A percentile compares a stretch with the other conserved stretches of the same genome.
These are phyloP conservation scores for Camptogramma bilineatum DNA, from an alignment of 2,888 invertebrate genomes.

Conservation along the genomic window DNA sequence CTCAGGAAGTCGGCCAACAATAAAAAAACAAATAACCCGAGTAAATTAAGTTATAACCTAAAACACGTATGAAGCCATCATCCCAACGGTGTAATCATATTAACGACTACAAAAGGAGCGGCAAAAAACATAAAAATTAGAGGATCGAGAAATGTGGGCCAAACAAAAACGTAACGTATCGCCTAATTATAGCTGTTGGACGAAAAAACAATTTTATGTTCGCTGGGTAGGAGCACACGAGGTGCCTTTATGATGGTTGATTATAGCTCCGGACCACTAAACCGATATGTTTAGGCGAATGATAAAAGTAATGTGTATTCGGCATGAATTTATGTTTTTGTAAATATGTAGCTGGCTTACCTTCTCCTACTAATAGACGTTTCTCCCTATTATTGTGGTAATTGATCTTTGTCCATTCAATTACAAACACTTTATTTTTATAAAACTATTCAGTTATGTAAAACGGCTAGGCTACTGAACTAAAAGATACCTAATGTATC, in stretches of 20 bases:
- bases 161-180: constrained; percentile 85
- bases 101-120: constrained; percentile 85
- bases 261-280: constrained; percentile 54
- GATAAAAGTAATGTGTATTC: constrained; percentile 49
- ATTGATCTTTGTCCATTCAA: constrained; percentile 12
- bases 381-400: constrained; percentile 7
- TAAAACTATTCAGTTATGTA: background rate
- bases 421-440: constrained; percentile 6
- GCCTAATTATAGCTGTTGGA: constrained; percentile 84
- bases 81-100: constrained; percentile 85
- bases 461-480: background rate
- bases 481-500: background rate
- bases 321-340: constrained; percentile 46
- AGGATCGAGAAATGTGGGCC: constrained; percentile 85
- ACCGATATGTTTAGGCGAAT: constrained; percentile 43
- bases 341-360: constrained; percentile 36
- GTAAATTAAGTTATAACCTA: constrained; percentile 86
- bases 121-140: constrained; percentile 84
- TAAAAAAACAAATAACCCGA: constrained; percentile 84
- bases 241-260: constrained; percentile 59
- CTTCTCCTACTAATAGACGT: constrained; percentile 18
- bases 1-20: constrained; percentile 83
- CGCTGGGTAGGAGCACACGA: constrained; percentile 70
- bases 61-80: constrained; percentile 86
- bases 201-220: constrained; percentile 84